A percentile compares a stretch with the other conserved stretches of the same genome.
Conservation (phyloP, 2,888 invertebrate genomes). For the Rosalia funebris region DNA sequence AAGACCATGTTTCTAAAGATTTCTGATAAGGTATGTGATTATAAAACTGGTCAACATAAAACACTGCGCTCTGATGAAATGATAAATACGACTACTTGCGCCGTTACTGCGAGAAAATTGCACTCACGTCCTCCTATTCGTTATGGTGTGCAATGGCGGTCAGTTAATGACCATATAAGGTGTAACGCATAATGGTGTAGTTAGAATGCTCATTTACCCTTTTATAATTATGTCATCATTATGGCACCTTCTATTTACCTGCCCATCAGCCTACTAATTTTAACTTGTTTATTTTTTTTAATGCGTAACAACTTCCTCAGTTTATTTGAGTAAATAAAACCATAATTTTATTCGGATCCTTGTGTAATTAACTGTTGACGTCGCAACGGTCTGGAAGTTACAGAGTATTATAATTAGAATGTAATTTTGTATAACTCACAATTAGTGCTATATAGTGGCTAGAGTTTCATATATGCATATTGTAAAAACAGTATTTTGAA, state of each 20-base stretch:
- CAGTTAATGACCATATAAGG: constrained; percentile 34
- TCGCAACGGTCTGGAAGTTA: no score
- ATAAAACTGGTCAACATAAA: neutral
- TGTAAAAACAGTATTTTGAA: no score
- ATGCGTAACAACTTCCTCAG: neutral
- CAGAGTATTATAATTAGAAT: no score
- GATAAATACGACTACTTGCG: constrained; percentile 42
- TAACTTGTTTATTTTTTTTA: neutral
- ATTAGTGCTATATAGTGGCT: no score
- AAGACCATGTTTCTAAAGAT: constrained; percentile 6
- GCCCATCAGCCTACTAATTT: constrained; percentile 9
- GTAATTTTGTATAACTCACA: no score
- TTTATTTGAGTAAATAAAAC: constrained; percentile 7
- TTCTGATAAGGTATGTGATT: constrained; percentile 15
- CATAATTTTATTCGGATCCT: neutral
- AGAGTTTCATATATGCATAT: no score
- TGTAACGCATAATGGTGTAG: constrained; percentile 37
- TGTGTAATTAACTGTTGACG: neutral
- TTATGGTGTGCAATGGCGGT: constrained; percentile 24
- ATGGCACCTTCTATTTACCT: constrained; percentile 17
- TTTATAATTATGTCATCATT: constrained; percentile 30
- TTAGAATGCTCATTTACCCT: constrained; percentile 31
- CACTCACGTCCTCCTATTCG: constrained; percentile 24
- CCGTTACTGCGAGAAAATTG: constrained; percentile 35
- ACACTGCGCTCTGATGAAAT: constrained; percentile 37